phyloP scores from a whole-genome alignment of 2,113 vertebrate genomes.

The Psettodes erumei region DNA sequence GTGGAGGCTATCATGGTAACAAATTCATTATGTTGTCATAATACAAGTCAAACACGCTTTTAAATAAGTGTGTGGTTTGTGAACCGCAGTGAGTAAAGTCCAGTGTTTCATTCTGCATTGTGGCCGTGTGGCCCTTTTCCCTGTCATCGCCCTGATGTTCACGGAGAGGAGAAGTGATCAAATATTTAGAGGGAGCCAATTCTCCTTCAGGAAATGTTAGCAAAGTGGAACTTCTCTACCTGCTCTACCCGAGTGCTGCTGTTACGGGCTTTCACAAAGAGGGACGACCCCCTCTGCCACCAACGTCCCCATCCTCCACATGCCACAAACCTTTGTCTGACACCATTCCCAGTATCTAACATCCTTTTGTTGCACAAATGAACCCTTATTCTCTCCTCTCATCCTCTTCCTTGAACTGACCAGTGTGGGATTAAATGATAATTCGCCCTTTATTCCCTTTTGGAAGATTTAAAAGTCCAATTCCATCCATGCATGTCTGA shows the following conservation, averaged over 20 bases:
- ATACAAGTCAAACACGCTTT: neutral
- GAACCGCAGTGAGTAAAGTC: constrained; percentile 8
- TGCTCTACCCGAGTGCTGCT: constrained; percentile 24
- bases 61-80: neutral
- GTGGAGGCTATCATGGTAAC: neutral
- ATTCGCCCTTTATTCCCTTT: constrained; percentile 76
- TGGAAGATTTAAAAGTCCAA: constrained; percentile 71
- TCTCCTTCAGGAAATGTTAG: constrained; percentile 11
- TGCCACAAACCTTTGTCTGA: constrained; percentile 56
- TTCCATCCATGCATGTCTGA: constrained; percentile 82
- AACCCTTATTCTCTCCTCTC: constrained; percentile 53
- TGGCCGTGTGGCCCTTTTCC: neutral
- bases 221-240: constrained; percentile 27
- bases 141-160: neutral
- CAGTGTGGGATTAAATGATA: constrained; percentile 76
- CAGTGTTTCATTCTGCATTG: neutral
- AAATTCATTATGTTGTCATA: constrained; percentile 4
- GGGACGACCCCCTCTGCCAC: constrained; percentile 24
- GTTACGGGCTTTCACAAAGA: constrained; percentile 33
- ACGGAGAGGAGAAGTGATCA: constrained; percentile 8
- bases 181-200: constrained; percentile 40
- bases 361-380: constrained; percentile 59
- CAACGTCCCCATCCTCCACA: constrained; percentile 43
- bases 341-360: constrained; percentile 34
- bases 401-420: constrained; percentile 62